A percentile compares a stretch with the other conserved stretches of the same genome.
Evolutionary conservation across 30 jellyfish, hydroid and myxozoan genomes (phyloP).

Genomic region (Pelagia noctiluca): DNA sequence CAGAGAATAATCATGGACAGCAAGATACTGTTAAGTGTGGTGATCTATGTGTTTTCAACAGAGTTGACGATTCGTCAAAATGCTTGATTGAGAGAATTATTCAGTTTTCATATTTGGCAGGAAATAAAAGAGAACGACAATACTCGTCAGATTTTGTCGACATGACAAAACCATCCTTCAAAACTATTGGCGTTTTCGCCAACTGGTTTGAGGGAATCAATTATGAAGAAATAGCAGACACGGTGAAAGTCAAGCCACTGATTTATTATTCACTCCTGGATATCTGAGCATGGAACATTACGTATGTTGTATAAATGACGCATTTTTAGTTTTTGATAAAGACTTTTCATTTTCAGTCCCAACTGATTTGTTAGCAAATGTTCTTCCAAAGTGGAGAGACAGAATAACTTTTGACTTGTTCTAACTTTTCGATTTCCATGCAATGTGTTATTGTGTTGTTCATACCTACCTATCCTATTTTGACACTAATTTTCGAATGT

Average conservation of each 20-base stretch:
- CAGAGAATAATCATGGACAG: conserved; percentile 17
- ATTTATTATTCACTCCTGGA: too few relatives aligned
- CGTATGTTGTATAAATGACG: too few relatives aligned
- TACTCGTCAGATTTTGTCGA: conserved; percentile 38
- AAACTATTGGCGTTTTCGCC: conserved; percentile 39
- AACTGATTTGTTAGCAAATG: too few relatives aligned
- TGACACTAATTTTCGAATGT: too few relatives aligned
- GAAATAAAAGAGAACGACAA: conserved; percentile 49
- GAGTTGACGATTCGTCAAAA: conserved; percentile 24
- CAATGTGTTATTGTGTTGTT: too few relatives aligned
- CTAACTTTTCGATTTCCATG: too few relatives aligned
- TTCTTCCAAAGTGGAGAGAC: too few relatives aligned
- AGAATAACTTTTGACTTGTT: too few relatives aligned
- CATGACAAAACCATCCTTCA: conserved; percentile 32
- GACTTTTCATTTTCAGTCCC: too few relatives aligned
- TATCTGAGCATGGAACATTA: too few relatives aligned
- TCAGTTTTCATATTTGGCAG: conserved; percentile 53
- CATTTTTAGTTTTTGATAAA: too few relatives aligned
- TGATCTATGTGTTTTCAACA: conserved; percentile 40
- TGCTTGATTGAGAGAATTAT: conserved; percentile 43
- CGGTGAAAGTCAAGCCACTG: conserved; percentile 10
- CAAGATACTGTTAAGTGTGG: conserved; percentile 44
- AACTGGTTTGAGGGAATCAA: conserved; percentile 28
- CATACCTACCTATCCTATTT: too few relatives aligned
- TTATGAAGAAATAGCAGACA: background rate